Base-by-base conservation (phyloP, 2,888 invertebrate genomes). In the Spicauda simplicius region DNA sequence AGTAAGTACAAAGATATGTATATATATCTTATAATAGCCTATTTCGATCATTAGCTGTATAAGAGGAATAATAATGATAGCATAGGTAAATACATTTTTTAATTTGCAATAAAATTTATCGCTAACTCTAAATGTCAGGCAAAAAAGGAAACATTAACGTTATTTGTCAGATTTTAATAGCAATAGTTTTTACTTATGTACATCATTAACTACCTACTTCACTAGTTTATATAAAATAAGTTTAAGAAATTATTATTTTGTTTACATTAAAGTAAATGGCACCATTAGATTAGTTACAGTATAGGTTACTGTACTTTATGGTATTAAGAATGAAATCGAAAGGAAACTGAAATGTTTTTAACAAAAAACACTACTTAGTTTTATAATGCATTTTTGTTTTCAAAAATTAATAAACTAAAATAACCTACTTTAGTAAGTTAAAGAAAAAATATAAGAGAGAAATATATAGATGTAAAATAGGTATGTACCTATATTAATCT, bases 251-350 rank as follows among this genome's bases (percentile, higher is more conserved):
- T 41, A 58, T 58, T 58, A 20, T 50, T 48, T 16, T 16, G 16
- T 48, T 48, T 48, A 16, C n/a, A 59, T 59, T 30, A 55, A 64
- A 64, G 41, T 56, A 64, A 56, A 64, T 64, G 63, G 63, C 63
- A 64, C 63, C 48, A 48, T 59, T 20, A 33, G 33, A 10, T 33
- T 25, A 50, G 48, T 1, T 16, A 30, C 18, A 48, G 16, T 48
- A 16, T 48, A 7, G 4, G 1, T 48, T 48, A n/a, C 16, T 48
- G 48, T n/a, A n/a, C 48, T 48, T 16, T 16, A 16, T 48, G 7
- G 48, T 16, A 48, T 41, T 8, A 33, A 41, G 5, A 41, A 41
- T 11, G 1, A 14, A 14, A 41, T 41, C 33, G 41, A 41, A 41
- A 14, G 41, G 14, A 41, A 41, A 41, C 14, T 41, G 14, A 12